These are phyloP conservation scores for Acrobasis repandana DNA, from an alignment of 2,888 invertebrate genomes.

Conservation along the genomic window DNA sequence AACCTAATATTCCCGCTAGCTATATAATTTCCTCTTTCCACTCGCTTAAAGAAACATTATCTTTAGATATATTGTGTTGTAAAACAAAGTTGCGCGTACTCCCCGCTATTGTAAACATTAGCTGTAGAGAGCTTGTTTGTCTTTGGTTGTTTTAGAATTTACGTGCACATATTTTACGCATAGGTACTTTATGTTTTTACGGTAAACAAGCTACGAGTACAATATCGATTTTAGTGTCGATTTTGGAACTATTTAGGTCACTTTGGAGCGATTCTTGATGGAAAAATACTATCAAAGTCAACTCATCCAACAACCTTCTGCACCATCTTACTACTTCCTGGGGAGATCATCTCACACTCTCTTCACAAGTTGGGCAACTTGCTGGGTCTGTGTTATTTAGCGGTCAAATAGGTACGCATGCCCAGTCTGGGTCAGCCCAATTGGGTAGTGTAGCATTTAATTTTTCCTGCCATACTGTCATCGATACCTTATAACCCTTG, in stretches of 20 bases:
- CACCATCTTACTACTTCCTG: too few species aligned
- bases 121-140: slow-evolving; percentile 1
- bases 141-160: slow-evolving; percentile 1
- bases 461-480: too few species aligned
- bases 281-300: too few species aligned
- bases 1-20: not conserved
- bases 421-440: too few species aligned
- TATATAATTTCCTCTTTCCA: slow-evolving; percentile 11
- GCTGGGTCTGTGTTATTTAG: too few species aligned
- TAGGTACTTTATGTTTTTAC: slow-evolving; percentile 1
- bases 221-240: not conserved
- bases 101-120: slow-evolving; percentile 9
- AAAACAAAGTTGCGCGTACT: slow-evolving; percentile 11
- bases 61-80: slow-evolving; percentile 13
- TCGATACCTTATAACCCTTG: too few species aligned
- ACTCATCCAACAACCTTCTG: too few species aligned
- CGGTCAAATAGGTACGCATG: too few species aligned
- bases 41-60: slow-evolving; percentile 13
- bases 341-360: too few species aligned
- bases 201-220: too few species aligned
- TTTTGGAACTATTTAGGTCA: not conserved
- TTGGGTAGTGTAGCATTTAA: too few species aligned
- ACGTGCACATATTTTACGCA: not conserved
- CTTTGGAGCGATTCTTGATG: not conserved
- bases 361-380: too few species aligned